These are phyloP conservation scores for Cotesia typhae DNA, from an alignment of 1,140 invertebrate genomes.

Conservation along the genomic window DNA sequence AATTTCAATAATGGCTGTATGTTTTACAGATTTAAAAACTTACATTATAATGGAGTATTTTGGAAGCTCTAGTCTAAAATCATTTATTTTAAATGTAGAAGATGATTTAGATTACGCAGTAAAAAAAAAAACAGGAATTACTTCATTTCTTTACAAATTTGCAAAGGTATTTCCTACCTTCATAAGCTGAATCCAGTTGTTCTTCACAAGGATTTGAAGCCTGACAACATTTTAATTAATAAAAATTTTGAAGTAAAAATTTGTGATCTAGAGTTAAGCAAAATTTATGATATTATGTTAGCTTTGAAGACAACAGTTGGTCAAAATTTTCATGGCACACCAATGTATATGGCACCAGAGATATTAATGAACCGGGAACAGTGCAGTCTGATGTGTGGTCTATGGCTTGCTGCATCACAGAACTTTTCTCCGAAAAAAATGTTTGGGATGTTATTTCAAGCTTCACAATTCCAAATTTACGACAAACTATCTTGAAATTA, in stretches of 20 bases:
- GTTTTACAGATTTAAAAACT: neutral
- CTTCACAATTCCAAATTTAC: neutral
- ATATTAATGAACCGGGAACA: neutral
- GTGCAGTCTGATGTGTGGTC: constrained; percentile 20
- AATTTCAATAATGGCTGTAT: constrained; percentile 22
- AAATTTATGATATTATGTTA: neutral
- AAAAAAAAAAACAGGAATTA: neutral
- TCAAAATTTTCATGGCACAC: too few species aligned
- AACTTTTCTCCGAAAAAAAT: constrained; percentile 11
- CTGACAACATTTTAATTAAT: constrained; percentile 24
- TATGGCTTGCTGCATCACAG: constrained; percentile 9
- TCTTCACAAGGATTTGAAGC: constrained; percentile 23
- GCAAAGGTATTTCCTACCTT: constrained; percentile 17
- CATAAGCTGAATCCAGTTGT: constrained; percentile 7
- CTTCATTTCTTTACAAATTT: constrained; percentile 13
- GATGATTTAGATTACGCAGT: neutral
- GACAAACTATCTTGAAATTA: neutral
- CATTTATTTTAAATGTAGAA: neutral
- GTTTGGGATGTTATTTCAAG: neutral
- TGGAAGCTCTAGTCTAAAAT: neutral
- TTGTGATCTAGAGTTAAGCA: constrained; percentile 3
- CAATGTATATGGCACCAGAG: neutral
- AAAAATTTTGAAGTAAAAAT: constrained; percentile 4
- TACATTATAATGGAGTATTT: constrained; percentile 11
- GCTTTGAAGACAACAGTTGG: too few species aligned